Percentiles rank a stretch among this genome's conserved stretches.
These are phyloP conservation scores for Gymnopithys bicolor DNA, from an alignment of 2,797 vertebrate species.

Conservation along the genomic window DNA sequence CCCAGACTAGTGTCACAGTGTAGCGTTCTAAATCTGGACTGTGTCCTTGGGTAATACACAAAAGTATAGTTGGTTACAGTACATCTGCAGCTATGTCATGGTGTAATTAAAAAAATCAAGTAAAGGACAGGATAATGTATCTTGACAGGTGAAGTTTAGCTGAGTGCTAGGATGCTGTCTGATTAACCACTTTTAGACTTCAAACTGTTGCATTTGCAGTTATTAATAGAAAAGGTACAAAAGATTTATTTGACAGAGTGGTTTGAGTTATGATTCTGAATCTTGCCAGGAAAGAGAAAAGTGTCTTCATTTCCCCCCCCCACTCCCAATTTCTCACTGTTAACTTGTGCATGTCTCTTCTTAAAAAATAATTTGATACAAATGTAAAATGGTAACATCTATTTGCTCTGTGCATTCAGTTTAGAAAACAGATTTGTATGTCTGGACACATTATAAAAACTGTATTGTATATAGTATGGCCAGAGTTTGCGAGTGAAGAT, in stretches of 20 bases:
- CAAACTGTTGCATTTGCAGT: conserved; percentile 45
- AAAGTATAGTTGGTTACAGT: not conserved
- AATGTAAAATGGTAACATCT: conserved; percentile 50
- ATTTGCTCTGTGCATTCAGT: conserved; percentile 42
- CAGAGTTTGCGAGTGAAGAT: too few species aligned
- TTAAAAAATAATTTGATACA: conserved; percentile 27
- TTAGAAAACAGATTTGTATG: conserved; percentile 69
- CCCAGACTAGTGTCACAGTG: not conserved
- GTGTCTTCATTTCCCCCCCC: not conserved
- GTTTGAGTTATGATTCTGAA: conserved; percentile 26
- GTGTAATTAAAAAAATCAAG: not conserved
- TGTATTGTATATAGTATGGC: not conserved
- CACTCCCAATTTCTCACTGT: not conserved
- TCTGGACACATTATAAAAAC: conserved; percentile 64
- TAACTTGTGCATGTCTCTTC: conserved; percentile 14
- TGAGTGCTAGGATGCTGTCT: not conserved
- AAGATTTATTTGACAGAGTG: conserved; percentile 60
- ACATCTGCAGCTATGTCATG: not conserved
- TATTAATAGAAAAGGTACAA: conserved; percentile 69
- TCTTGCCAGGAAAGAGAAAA: not conserved
- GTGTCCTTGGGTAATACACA: not conserved
- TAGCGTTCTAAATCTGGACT: not conserved
- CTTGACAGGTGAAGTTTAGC: not conserved
- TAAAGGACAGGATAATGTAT: not conserved
- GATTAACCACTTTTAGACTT: not conserved